Base-by-base conservation (phyloP, 2,888 invertebrate genomes). In the Thera obeliscata region DNA sequence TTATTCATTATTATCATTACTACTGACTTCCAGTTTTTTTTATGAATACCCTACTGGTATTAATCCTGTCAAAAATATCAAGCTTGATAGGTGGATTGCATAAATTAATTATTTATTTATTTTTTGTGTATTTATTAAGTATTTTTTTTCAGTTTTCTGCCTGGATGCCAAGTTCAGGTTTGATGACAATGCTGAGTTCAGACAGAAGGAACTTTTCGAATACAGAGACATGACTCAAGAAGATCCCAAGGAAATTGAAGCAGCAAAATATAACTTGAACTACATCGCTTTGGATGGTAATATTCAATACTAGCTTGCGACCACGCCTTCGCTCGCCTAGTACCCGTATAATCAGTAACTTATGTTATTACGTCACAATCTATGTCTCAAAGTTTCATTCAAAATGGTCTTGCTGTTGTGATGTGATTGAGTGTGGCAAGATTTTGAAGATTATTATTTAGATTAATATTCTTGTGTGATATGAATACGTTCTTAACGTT, bases 121-220 rank as follows among this genome's bases (percentile, higher is more conserved):
- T 36, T 36, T 0, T 2, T 41, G 41, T 7, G 6, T 5, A 7
- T 5, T 41, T 2, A 4, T 41, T 2, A 41, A 41, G 41, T 54
- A 12, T 54, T 54, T 5, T 75, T 76, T 87, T 90, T 43, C 83
- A 98, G 98, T 97, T 87, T 98, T 96, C 88, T 98, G 98, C 78
- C 94, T 99, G 87, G 99, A 99, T 90, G 98, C 98, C 75, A 99
- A 99, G 88, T 96, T 98, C 87, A 95, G 98, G 80, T 98, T 99
- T 84, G 99, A 99, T 84, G 98, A 98, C 90, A 99, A 99, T 84
- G 97, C 98, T 1, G 96, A 97, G 69, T 99, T 96, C 89, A 95
- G 99, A 71, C 99, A 99, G 87, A 96, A 98, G 85, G 96, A 97
- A 67, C 91, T 99, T 60, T 99, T 98, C 82, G 95, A 91, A 0